Evolutionary conservation across 2,888 invertebrate genomes (phyloP).

Genomic region (Fabriciana adippe): DNA sequence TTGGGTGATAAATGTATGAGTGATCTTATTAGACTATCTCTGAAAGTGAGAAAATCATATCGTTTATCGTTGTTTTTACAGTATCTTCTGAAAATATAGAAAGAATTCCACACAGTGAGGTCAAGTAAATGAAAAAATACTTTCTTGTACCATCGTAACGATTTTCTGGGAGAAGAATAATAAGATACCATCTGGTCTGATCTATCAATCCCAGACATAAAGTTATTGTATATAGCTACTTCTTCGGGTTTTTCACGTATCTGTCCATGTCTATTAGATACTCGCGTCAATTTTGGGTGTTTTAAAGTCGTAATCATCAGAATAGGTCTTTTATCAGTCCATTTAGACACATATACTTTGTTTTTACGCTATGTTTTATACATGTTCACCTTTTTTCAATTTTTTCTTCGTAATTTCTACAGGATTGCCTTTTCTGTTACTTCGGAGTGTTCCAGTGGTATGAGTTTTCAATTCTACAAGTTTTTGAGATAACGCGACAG

Average conservation of each 20-base stretch:
- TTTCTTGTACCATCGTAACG: constrained; percentile 49
- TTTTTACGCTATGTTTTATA: constrained; percentile 47
- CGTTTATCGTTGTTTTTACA: constrained; percentile 7
- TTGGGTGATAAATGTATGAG: neutral
- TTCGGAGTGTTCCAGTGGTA: constrained; percentile 41
- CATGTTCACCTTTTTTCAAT: constrained; percentile 46
- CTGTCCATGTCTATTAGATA: constrained; percentile 40
- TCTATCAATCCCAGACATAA: constrained; percentile 43
- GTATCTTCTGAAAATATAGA: constrained; percentile 17
- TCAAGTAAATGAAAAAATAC: constrained; percentile 28
- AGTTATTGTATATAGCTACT: constrained; percentile 33
- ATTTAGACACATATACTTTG: constrained; percentile 47
- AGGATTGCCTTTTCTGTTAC: constrained; percentile 43
- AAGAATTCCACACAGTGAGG: constrained; percentile 24
- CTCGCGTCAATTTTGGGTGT: constrained; percentile 42
- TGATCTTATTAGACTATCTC: constrained; percentile 18
- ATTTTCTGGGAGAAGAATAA: constrained; percentile 45
- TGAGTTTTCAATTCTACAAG: constrained; percentile 41
- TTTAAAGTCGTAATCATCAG: constrained; percentile 46
- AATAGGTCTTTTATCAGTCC: constrained; percentile 48
- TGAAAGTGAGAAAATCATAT: constrained; percentile 13
- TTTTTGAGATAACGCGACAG: constrained; percentile 40
- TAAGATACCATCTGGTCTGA: constrained; percentile 47
- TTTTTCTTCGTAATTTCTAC: constrained; percentile 38
- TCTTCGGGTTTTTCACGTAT: constrained; percentile 43